Evolutionary conservation across 2,888 invertebrate species (phyloP), one percentile per base, ranked within the genome.

Genomic region (Boloria euphrosyne): DNA sequence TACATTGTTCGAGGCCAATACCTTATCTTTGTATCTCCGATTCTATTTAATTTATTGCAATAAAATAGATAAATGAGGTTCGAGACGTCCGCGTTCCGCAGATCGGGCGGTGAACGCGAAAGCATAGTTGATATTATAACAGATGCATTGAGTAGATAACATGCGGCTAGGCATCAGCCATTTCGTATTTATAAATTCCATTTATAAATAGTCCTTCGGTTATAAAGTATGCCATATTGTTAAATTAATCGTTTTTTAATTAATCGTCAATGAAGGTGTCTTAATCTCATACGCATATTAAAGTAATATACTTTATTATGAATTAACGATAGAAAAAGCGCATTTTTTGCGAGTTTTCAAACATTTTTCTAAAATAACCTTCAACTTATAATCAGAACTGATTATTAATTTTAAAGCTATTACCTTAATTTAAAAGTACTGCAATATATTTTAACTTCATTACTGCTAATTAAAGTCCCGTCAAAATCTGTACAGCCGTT

Each of bases 31-130:
- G 77, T 79, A 90, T 90, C 87, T 86, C 76, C 79, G 87, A 86
- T 81, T 83, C 83, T 70, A 67, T 89, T 87, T 89, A 90, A 90
- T 89, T 90, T 90, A 90, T 90, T 83, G 90, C 85, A 87, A 89
- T 89, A 89, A 86, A 89, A 85, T 83, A 88, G 88, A 88, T 89
- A 90, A 86, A 89, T 86, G 82, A 82, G 78, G 74, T 82, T 80
- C 81, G 80, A 78, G 79, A 85, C 82, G 87, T 90, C 90, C 90
- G 90, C 89, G 89, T 90, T 89, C 88, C 84, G 80, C 80, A 73
- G 66, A 78, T 70, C 66, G 61, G 66, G 73, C 73, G 69, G 67
- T 71, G 73, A 72, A 72, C 70, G 75, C 69, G 77, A 80, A 75
- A 75, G 75, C 79, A 73, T 75, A 76, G 74, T 80, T 78, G 76